Percentiles rank a stretch among this genome's conserved stretches.
phyloP scores from a whole-genome alignment of 2,113 vertebrate species.

The Dolichallabes microphthalmus region DNA sequence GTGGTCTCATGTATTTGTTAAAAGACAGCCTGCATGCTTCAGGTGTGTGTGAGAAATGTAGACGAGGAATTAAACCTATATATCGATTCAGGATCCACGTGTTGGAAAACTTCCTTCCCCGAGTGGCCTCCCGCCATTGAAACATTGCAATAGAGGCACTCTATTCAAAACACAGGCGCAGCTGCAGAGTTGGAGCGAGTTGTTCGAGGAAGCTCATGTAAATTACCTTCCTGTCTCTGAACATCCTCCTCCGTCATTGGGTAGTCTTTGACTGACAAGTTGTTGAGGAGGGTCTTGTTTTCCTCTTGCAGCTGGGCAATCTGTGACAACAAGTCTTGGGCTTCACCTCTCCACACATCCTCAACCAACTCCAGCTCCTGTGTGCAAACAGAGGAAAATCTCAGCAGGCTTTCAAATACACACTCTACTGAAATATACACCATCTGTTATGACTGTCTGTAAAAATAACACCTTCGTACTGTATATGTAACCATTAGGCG shows the following conservation, averaged over 20 bases:
- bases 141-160: background rate
- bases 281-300: slow-evolving; percentile 90
- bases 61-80: background rate
- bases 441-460: background rate
- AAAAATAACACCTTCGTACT: background rate
- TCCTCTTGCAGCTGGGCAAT: slow-evolving; percentile 97
- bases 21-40: slow-evolving; percentile 2
- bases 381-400: slow-evolving; percentile 3
- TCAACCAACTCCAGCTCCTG: slow-evolving; percentile 97
- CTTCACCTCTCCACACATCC: slow-evolving; percentile 96
- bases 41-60: background rate
- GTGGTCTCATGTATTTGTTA: background rate
- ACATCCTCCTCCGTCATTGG: slow-evolving; percentile 90
- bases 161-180: slow-evolving; percentile 11
- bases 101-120: slow-evolving; percentile 25
- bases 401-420: background rate
- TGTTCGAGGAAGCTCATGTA: slow-evolving; percentile 16
- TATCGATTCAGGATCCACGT: background rate
- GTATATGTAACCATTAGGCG: too few relatives aligned
- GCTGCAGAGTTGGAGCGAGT: background rate
- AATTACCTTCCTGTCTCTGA: slow-evolving; percentile 89
- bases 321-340: slow-evolving; percentile 92
- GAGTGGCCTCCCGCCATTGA: slow-evolving; percentile 1
- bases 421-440: slow-evolving; percentile 24
- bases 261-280: slow-evolving; percentile 83